A percentile compares a stretch with the other conserved stretches of the same genome.
Conservation (phyloP, 2,888 invertebrate species). For the Melangyna quadrimaculata region DNA sequence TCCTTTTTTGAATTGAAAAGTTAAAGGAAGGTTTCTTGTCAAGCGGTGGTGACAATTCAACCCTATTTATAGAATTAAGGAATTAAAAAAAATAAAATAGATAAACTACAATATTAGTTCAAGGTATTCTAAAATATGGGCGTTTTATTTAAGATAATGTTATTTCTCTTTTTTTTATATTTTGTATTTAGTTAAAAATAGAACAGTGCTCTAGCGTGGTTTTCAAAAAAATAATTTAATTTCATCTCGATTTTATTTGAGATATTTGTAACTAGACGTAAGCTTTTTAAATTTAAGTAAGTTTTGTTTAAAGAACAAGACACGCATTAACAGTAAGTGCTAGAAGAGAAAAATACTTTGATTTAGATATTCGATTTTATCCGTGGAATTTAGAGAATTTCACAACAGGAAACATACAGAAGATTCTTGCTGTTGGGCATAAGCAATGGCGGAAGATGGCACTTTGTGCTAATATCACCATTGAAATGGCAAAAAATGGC, state of each 20-base stretch:
- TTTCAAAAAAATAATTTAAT: conserved; percentile 46
- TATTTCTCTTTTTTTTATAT: not conserved
- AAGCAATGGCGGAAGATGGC: conserved; percentile 70
- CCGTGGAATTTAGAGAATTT: conserved; percentile 73
- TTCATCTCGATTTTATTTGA: not conserved
- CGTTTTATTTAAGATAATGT: conserved; percentile 53
- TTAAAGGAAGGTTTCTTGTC: too few relatives aligned
- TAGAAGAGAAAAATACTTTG: conserved; percentile 21
- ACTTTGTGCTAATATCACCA: conserved; percentile 51
- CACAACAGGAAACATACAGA: conserved; percentile 74
- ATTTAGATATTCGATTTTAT: conserved; percentile 39
- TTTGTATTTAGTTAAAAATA: conserved; percentile 51
- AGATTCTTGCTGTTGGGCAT: conserved; percentile 72
- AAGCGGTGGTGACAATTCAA: too few relatives aligned
- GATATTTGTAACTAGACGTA: conserved; percentile 23
- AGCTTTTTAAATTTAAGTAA: conserved; percentile 16
- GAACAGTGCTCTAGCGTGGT: conserved; percentile 57
- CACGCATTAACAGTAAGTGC: conserved; percentile 52
- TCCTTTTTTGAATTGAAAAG: too few relatives aligned
- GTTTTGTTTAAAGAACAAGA: conserved; percentile 11
- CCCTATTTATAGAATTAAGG: too few relatives aligned
- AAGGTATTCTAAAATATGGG: conserved; percentile 65
- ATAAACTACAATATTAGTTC: conserved; percentile 1
- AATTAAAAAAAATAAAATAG: not conserved
- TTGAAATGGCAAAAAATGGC: conserved; percentile 64